Conservation (phyloP, 1,140 invertebrate genomes). For the Neodiprion pinetum region DNA sequence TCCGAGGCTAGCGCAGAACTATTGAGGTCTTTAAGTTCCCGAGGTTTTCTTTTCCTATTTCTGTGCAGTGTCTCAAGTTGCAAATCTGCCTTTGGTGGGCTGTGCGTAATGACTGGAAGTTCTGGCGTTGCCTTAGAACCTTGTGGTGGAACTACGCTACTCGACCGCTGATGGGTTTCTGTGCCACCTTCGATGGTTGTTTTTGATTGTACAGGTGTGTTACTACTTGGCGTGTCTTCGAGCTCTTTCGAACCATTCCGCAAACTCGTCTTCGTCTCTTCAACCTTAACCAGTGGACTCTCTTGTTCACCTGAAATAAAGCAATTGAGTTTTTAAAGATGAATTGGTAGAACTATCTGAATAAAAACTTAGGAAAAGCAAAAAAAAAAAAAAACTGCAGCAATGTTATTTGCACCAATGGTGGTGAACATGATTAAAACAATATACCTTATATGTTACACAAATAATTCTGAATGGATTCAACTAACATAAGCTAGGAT, state of each 20-base stretch:
- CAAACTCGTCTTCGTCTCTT: conserved; percentile 50
- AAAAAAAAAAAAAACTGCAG: too few relatives aligned
- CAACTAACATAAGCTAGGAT: too few relatives aligned
- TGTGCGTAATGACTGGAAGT: neutral
- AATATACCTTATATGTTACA: too few relatives aligned
- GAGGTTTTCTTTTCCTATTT: conserved; percentile 55
- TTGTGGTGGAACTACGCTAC: neutral
- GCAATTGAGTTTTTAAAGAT: too few relatives aligned
- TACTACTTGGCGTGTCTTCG: conserved; percentile 1
- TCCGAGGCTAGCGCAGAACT: conserved; percentile 15
- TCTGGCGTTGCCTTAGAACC: conserved; percentile 16
- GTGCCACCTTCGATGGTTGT: conserved; percentile 34
- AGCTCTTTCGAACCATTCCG: conserved; percentile 32
- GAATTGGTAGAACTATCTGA: too few relatives aligned
- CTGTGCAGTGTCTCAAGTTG: conserved; percentile 39
- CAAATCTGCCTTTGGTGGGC: conserved; percentile 39
- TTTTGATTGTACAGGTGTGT: conserved; percentile 33
- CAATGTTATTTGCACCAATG: too few relatives aligned
- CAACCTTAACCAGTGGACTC: conserved; percentile 40
- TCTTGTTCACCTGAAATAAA: neutral
- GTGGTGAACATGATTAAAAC: too few relatives aligned
- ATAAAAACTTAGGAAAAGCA: too few relatives aligned
- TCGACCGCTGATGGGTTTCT: conserved; percentile 12
- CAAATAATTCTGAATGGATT: too few relatives aligned
- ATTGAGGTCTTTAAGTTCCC: conserved; percentile 55